phyloP scores from a whole-genome alignment of 2,888 invertebrate genomes.

The Lacanobia oleracea region DNA sequence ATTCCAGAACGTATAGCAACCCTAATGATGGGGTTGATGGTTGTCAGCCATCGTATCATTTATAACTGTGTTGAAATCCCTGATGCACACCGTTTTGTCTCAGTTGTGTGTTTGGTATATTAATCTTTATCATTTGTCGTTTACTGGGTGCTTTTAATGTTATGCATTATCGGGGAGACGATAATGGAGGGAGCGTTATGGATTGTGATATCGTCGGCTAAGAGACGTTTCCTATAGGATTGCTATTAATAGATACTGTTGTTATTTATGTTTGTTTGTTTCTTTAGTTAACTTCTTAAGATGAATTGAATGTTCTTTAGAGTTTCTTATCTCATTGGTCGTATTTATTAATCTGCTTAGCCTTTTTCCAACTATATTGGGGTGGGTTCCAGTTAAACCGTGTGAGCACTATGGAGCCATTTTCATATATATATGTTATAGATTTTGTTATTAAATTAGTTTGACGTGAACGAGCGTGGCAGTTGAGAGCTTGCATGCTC shows the following conservation, averaged over 20 bases:
- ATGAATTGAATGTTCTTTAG: too few relatives aligned
- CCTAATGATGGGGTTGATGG: slow-evolving; percentile 12
- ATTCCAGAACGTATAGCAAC: too few relatives aligned
- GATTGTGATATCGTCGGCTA: not conserved
- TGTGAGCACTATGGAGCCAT: too few relatives aligned
- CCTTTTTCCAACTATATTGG: too few relatives aligned
- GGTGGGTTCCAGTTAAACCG: too few relatives aligned
- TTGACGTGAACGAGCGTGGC: too few relatives aligned
- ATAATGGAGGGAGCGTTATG: slow-evolving; percentile 3
- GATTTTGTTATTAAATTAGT: too few relatives aligned
- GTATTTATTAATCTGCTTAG: too few relatives aligned
- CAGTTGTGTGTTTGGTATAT: slow-evolving; percentile 17
- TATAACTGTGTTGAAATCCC: slow-evolving; percentile 34
- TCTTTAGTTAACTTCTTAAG: too few relatives aligned
- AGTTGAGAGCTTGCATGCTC: too few relatives aligned
- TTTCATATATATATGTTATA: too few relatives aligned
- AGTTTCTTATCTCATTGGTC: too few relatives aligned
- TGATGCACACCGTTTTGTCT: slow-evolving; percentile 29
- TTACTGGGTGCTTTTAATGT: slow-evolving; percentile 19
- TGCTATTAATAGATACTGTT: not conserved
- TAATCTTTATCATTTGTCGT: slow-evolving; percentile 41
- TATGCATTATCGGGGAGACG: slow-evolving; percentile 1
- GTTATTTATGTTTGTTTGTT: not conserved
- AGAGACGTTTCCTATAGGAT: not conserved
- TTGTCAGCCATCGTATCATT: slow-evolving; percentile 23